Base-by-base conservation (phyloP, 2,113 vertebrate genomes). In the Eclectus roratus region DNA sequence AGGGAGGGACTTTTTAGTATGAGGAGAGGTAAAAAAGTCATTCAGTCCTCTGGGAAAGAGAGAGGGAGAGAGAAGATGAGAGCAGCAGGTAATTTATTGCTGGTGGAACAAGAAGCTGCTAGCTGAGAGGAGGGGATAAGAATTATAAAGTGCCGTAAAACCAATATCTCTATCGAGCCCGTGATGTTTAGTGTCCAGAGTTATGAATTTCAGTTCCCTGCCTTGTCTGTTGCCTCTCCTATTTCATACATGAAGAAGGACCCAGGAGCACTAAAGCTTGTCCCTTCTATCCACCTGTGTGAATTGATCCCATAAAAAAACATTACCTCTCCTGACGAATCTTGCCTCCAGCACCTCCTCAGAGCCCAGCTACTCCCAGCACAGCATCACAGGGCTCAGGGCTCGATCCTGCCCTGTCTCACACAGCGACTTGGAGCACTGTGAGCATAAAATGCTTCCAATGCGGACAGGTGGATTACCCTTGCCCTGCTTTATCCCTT, bases 61-160 rank as follows among this genome's bases (percentile, higher is more conserved):
- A 56, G 46, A 63, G 15, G 37, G 39, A 72, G 64, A 53, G 41
- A 66, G 44, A 73, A 94, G 92, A 86, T 1, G 23, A 90, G 68
- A 91, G 49, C 5, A 4, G 60, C 72, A 83, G 64, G 68, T 90
- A 93, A 93, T 96, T 93, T 85, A 96, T 46, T 93, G 82, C 64
- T 35, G 43, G 68, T 85, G 85, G 79, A 96, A 88, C 37, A 80
- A 69, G 79, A 73, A 93, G 41, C 55, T 90, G 71, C 74, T 93
- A 93, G 76, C 68, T 83, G 53, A 93, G 64, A 97, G 80, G 88
- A 93, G 58, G 76, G 85, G 76, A 92, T 88, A 80, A 92, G 88
- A 88, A 92, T 88, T 91, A 93, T 73, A 83, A 92, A 93, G 68
- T 73, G 64, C n/a, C 0, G 3, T 85, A 94, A 94, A 96, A 65